phyloP scores from a whole-genome alignment of 2,888 invertebrate species.

The Corbicula japonica region DNA sequence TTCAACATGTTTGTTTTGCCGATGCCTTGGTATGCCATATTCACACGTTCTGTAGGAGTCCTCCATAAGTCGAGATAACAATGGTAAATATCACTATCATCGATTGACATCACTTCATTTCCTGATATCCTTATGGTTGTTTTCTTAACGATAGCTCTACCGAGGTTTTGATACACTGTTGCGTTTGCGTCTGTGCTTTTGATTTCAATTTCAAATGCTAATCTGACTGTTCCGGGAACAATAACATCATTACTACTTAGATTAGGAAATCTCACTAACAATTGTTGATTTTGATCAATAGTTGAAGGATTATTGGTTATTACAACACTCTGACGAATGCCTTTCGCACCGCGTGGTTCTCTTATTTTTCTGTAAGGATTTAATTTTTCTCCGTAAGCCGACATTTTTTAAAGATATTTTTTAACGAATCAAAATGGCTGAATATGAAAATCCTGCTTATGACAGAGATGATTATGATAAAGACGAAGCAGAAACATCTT shows the following conservation, averaged over 20 bases:
- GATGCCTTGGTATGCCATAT: conserved; percentile 59
- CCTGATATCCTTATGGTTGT: conserved; percentile 57
- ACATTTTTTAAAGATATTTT: conserved; percentile 13
- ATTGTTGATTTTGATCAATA: conserved; percentile 65
- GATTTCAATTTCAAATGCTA: conserved; percentile 60
- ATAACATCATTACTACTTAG: conserved; percentile 55
- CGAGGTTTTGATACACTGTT: conserved; percentile 55
- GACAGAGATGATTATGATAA: conserved; percentile 38
- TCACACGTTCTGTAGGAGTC: conserved; percentile 33
- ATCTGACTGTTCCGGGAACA: conserved; percentile 50
- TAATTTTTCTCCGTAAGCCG: too few species aligned
- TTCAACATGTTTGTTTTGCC: conserved; percentile 49
- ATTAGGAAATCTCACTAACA: conserved; percentile 65
- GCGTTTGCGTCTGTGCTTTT: conserved; percentile 48
- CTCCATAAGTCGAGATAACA: conserved; percentile 53
- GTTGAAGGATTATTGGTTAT: conserved; percentile 62
- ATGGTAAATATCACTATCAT: conserved; percentile 58
- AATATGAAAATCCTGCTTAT: conserved; percentile 45
- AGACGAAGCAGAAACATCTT: conserved; percentile 34
- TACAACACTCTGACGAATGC: conserved; percentile 40
- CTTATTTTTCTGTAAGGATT: conserved; percentile 25
- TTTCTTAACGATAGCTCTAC: conserved; percentile 61
- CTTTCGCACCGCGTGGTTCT: conserved; percentile 56
- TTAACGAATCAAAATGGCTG: conserved; percentile 7
- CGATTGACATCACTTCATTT: conserved; percentile 60